Evolutionary conservation across 2,113 vertebrate species (phyloP), one percentile per base, ranked within the genome.

Genomic region (Trematocara stigmaticum): DNA sequence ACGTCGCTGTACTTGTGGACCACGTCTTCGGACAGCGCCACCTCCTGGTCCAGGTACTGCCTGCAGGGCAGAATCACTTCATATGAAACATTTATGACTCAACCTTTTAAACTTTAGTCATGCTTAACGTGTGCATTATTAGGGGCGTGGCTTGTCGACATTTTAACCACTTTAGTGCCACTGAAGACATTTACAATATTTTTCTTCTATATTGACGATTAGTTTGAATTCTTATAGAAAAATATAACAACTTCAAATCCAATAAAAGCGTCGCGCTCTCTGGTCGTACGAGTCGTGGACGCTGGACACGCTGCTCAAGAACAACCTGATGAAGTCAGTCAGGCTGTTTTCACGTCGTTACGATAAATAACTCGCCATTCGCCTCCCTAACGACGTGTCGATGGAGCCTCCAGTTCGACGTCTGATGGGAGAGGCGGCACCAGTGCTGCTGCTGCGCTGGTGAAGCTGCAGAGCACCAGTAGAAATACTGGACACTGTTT

Each of bases 1-100:
- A 96, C 31, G 56, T 97, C 97, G 12, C 98, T 97, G 96, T 99
- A 99, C 88, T 98, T 99, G 91, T 98, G 97, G 86, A 98, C 97
- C 84, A 97, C 52, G 8, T 98, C 98, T 83, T 98, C 96, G 2
- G 98, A 97, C 87, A 99, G 91, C 6, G 97, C 95, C 18, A 99
- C 95, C 10, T 99, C 97, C 38, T 95, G 96, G 82, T 98, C 97
- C 95, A 99, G 95, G 92, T 97, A 98, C 81, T 95, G 96, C 94
- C 99, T 99, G 93, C 0, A 6, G n/a, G 31, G 71, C 5, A 34
- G 26, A 4, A 29, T 29, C 26, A 29, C 18, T 15, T 69, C 11
- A 69, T 23, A 42, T 3, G 1, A 69, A 0, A 20, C 18, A 12
- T 23, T 40, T 66, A 38, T 40, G 35, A 40, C 61, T 20, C 18